These are phyloP conservation scores for Sitta europaea DNA, from an alignment of 2,113 vertebrate genomes.

Conservation along the genomic window DNA sequence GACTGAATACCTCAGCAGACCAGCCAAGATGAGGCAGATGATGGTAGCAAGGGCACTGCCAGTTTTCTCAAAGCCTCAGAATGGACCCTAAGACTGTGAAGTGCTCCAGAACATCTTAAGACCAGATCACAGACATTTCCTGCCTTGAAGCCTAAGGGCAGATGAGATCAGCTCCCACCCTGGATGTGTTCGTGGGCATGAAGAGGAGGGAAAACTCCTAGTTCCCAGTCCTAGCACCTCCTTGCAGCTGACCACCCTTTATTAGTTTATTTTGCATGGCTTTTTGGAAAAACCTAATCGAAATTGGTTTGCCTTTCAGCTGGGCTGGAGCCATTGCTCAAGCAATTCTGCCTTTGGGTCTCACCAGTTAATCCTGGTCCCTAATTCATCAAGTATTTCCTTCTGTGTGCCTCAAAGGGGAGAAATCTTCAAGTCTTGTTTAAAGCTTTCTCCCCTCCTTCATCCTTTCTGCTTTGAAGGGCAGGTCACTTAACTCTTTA, in stretches of 20 bases:
- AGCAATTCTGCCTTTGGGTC: background rate
- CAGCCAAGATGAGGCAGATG: background rate
- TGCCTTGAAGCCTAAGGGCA: background rate
- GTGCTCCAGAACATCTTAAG: background rate
- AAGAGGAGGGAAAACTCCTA: background rate
- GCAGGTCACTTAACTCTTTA: background rate
- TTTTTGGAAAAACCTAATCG: background rate
- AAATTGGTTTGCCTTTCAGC: background rate
- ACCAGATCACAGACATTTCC: background rate
- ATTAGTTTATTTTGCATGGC: background rate
- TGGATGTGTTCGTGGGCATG: fast-evolving
- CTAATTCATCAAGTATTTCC: background rate
- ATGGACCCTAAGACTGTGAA: background rate
- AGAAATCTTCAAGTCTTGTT: background rate
- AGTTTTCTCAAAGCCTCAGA: background rate
- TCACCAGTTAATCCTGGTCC: background rate
- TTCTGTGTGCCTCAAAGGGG: background rate
- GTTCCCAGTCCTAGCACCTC: background rate
- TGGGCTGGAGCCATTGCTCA: background rate
- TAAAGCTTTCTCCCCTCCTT: background rate
- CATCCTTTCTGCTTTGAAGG: background rate
- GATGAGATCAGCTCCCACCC: background rate
- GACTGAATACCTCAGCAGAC: background rate
- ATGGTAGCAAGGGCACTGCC: background rate
- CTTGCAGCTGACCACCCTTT: background rate